phyloP scores from a whole-genome alignment of 2,888 invertebrate species.

The Chaetogeoica ovagalla region DNA sequence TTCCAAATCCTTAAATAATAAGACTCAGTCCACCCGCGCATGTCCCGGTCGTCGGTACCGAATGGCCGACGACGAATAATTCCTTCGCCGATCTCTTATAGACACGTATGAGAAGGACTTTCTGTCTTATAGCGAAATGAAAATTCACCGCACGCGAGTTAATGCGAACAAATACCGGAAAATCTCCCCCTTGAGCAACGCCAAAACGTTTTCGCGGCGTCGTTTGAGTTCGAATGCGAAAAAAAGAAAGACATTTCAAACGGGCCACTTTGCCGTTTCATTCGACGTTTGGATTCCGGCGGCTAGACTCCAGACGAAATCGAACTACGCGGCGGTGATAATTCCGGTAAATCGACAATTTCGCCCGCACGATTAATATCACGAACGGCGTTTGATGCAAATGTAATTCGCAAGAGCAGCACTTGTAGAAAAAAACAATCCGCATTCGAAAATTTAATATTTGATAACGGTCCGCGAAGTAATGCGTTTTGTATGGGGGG shows the following conservation, averaged over 20 bases:
- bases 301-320: not conserved
- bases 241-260: too few species aligned
- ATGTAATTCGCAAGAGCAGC: slow-evolving; percentile 31
- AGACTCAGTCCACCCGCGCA: not conserved
- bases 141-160: not conserved
- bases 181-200: too few species aligned
- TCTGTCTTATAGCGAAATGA: not conserved
- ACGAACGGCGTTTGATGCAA: slow-evolving; percentile 15
- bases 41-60: not conserved
- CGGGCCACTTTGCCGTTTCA: too few species aligned
- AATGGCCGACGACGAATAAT: not conserved
- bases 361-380: not conserved
- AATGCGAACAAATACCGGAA: too few species aligned
- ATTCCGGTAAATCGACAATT: not conserved
- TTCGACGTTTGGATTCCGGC: not conserved
- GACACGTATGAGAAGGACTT: too few species aligned
- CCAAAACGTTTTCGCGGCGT: too few species aligned
- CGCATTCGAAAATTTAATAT: slow-evolving; percentile 2
- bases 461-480: not conserved
- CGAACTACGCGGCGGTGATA: not conserved
- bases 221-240: too few species aligned
- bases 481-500: not conserved
- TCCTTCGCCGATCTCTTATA: too few species aligned
- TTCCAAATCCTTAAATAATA: not conserved
- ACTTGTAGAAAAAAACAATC: not conserved